Evolutionary conservation across 64 coral and sea anemone species (phyloP), one percentile per base, ranked within the genome.

Genomic region (Orbicella faveolata): DNA sequence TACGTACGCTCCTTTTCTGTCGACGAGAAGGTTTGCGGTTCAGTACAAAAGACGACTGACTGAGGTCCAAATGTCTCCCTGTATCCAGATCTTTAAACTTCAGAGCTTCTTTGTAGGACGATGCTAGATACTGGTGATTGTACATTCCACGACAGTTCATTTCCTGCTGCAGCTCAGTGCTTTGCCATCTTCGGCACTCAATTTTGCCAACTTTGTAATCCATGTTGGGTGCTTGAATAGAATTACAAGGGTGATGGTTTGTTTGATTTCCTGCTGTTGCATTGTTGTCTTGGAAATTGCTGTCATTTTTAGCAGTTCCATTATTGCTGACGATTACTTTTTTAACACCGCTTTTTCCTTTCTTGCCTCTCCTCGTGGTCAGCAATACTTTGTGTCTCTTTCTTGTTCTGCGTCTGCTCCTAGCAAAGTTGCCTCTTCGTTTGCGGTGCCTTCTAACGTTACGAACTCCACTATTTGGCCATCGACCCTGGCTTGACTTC

Each of bases 61-160:
- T 52, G 36, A 78, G 1, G 37, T 78, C 6, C 2, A 78, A 21
- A 11, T 52, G 51, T 13, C 36, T 19, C 51, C 75, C 75, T 0
- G 75, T 52, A n/a, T 78, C 75, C 1, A 78, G 75, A 78, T 78
- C 75, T 78, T 4, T 78, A 53, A 78, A 78, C 36, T 52, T 78
- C 19, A 78, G 17, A 44, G 75, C 75, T 52, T 78, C 75, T 78
- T 52, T 15, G 7, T 21, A 78, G 17, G 75, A 51, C 19, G 75
- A 11, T 23, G 75, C 75, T 44, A 78, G 21, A 23, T 78, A 78
- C 19, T 52, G 75, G 21, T 51, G 75, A 52, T 52, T 78, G 21
- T 21, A 78, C 5, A 4, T 78, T 78, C 75, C 75, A 18, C 51
- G 19, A 17, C 75, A 78, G 15, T 78, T 78, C 41, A 78, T 51